Percentiles rank a stretch among this genome's conserved stretches.
Evolutionary conservation across 1,140 invertebrate genomes (phyloP).

Genomic region (Eriosoma lanigerum): DNA sequence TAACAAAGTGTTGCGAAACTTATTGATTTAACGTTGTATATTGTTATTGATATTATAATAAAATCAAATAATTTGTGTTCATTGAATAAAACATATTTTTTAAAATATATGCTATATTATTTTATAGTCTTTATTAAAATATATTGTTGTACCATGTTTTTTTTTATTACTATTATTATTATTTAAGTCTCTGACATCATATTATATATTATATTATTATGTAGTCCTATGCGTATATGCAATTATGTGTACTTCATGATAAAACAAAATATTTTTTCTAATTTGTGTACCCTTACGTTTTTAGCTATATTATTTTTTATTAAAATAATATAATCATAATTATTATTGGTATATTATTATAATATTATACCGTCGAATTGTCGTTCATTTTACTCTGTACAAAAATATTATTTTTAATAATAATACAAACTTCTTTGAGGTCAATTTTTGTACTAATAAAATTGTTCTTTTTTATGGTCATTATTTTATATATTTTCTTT

Average conservation of each 20-base stretch:
- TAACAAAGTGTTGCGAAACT: constrained; percentile 12
- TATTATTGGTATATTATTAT: background rate
- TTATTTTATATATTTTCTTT: background rate
- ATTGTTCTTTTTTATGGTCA: constrained; percentile 44
- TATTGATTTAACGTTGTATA: constrained; percentile 44
- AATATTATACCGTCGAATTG: constrained; percentile 33
- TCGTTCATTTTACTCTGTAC: constrained; percentile 50
- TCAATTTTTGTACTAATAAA: constrained; percentile 52
- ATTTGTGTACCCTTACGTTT: constrained; percentile 38
- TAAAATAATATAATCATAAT: background rate
- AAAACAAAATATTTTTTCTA: constrained; percentile 49
- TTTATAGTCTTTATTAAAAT: constrained; percentile 40
- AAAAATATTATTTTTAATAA: constrained; percentile 52
- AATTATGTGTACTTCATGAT: constrained; percentile 25
- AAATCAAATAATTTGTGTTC: constrained; percentile 52
- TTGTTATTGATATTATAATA: constrained; percentile 44
- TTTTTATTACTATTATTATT: constrained; percentile 14
- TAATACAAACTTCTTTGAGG: constrained; percentile 51
- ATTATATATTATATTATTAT: too few species aligned
- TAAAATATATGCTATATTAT: constrained; percentile 30
- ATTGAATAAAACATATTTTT: constrained; percentile 47
- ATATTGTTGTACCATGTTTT: constrained; percentile 37
- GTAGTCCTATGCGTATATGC: constrained; percentile 11
- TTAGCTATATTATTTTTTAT: constrained; percentile 42
- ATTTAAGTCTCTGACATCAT: constrained; percentile 25